Conservation (phyloP, 2,113 vertebrate genomes). For the Polypterus bichir region DNA sequence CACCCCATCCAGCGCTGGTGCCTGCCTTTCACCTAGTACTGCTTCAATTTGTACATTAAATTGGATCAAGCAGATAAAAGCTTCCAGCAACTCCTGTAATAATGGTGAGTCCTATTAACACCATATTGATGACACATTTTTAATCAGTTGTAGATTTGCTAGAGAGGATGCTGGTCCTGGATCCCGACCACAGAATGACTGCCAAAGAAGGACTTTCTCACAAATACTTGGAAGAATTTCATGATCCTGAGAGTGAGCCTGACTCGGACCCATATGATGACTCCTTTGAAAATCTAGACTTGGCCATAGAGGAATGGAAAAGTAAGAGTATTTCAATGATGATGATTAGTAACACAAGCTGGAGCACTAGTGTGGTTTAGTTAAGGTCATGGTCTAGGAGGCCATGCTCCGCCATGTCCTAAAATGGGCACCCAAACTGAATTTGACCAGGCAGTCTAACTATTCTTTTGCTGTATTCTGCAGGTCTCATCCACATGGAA, state of each 20-base stretch:
- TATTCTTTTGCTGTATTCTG: slow-evolving; percentile 14
- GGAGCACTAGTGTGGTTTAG: too few species aligned
- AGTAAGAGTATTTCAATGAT: slow-evolving; percentile 32
- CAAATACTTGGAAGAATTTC: slow-evolving; percentile 49
- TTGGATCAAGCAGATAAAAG: too few species aligned
- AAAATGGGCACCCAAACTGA: too few species aligned
- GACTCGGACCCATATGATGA: slow-evolving; percentile 51
- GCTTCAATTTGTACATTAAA: too few species aligned
- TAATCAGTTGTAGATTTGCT: slow-evolving; percentile 41
- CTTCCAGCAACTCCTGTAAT: too few species aligned
- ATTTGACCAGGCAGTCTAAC: neutral
- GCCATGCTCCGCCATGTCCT: too few species aligned
- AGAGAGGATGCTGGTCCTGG: slow-evolving; percentile 56
- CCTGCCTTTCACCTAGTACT: too few species aligned
- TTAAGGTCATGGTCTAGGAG: too few species aligned
- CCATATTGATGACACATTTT: too few species aligned
- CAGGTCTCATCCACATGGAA: slow-evolving; percentile 64
- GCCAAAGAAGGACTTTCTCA: slow-evolving; percentile 47
- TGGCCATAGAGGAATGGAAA: slow-evolving; percentile 57
- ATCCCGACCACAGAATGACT: slow-evolving; percentile 52
- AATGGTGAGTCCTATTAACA: too few species aligned
- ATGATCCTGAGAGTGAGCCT: slow-evolving; percentile 49
- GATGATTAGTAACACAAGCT: too few species aligned
- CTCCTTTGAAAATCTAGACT: slow-evolving; percentile 58
- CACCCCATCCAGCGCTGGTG: too few species aligned